Percentiles rank a stretch among this genome's conserved stretches.
Conservation (phyloP, 1,140 invertebrate species). For the Eurosta solidaginis region DNA sequence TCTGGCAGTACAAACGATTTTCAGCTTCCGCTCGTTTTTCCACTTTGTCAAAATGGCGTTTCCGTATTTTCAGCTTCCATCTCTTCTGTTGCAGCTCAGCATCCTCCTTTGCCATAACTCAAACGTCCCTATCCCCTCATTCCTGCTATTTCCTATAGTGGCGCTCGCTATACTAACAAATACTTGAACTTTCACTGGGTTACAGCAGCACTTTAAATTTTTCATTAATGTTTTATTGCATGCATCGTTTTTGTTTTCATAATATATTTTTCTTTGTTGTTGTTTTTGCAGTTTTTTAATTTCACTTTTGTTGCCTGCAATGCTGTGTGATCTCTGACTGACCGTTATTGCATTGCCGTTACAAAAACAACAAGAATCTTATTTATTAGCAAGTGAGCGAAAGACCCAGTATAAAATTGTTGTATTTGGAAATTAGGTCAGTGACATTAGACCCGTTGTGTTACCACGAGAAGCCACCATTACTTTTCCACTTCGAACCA, state of each 20-base stretch:
- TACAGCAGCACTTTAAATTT: neutral
- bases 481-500: too few species aligned
- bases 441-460: too few species aligned
- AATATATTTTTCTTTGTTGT: neutral
- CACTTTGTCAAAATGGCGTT: conserved; percentile 23
- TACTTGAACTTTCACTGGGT: neutral
- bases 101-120: too few species aligned
- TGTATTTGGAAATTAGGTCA: too few species aligned
- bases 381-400: neutral
- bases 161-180: neutral
- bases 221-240: conserved; percentile 24
- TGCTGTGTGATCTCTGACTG: conserved; percentile 17
- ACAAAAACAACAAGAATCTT: neutral
- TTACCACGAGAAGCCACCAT: too few species aligned
- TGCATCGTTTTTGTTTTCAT: conserved; percentile 4
- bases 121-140: too few species aligned
- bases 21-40: conserved; percentile 23
- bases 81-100: neutral
- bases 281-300: neutral
- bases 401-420: neutral
- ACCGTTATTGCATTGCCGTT: conserved; percentile 23
- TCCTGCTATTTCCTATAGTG: neutral
- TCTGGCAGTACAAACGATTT: conserved; percentile 7
- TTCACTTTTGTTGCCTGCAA: neutral
- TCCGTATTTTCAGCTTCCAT: conserved; percentile 15